Evolutionary conservation across 2,888 invertebrate genomes (phyloP).

Genomic region (Eumacrocentrus americanus): DNA sequence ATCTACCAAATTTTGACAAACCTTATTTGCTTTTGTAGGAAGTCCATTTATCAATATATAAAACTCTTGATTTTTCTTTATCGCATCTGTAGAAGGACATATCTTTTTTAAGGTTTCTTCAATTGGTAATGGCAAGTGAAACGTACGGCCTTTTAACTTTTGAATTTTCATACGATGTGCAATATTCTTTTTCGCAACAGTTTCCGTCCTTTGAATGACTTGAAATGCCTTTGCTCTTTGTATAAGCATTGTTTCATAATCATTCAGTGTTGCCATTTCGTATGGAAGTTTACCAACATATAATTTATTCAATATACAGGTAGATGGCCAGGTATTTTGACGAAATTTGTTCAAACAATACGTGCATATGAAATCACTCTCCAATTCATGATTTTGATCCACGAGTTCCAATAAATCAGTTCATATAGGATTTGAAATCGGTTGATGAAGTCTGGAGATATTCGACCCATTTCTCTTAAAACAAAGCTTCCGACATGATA

Average conservation of each 20-base stretch:
- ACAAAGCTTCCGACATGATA: slow-evolving; percentile 39
- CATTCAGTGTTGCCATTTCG: slow-evolving; percentile 46
- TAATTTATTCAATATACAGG: slow-evolving; percentile 42
- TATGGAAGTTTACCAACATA: slow-evolving; percentile 27
- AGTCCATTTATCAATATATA: slow-evolving; percentile 47
- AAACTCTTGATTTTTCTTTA: slow-evolving; percentile 45
- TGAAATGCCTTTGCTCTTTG: slow-evolving; percentile 52
- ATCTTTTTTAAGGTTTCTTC: slow-evolving; percentile 48
- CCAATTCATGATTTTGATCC: slow-evolving; percentile 7
- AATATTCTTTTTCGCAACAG: slow-evolving; percentile 45
- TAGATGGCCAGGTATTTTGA: slow-evolving; percentile 38
- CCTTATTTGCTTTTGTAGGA: slow-evolving; percentile 43
- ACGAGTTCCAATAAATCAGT: slow-evolving; percentile 23
- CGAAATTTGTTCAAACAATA: slow-evolving; percentile 38
- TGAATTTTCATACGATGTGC: slow-evolving; percentile 37
- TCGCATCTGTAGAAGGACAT: slow-evolving; percentile 40
- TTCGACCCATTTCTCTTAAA: slow-evolving; percentile 29
- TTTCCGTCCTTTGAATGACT: slow-evolving; percentile 44
- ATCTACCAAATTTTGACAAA: slow-evolving; percentile 47
- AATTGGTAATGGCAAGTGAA: slow-evolving; percentile 45
- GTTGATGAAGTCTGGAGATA: slow-evolving; percentile 27
- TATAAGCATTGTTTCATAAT: slow-evolving; percentile 43
- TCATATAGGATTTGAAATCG: slow-evolving; percentile 26
- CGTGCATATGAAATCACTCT: slow-evolving; percentile 27
- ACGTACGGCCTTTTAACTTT: slow-evolving; percentile 38